Conservation (phyloP, 2,113 vertebrate genomes). For the Zapus hudsonius region DNA sequence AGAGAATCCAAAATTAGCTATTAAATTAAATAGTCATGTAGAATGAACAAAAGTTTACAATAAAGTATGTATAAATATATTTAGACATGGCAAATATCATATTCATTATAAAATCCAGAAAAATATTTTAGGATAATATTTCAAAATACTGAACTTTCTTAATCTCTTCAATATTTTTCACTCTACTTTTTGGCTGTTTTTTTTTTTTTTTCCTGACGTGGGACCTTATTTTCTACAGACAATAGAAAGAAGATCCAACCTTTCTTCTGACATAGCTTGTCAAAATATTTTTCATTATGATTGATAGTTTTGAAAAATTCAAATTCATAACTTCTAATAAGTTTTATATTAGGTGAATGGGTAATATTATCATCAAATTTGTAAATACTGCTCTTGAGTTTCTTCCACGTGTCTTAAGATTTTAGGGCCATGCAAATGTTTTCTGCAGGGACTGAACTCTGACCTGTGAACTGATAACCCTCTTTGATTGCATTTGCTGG, state of each 20-base stretch:
- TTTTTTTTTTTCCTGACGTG: neutral
- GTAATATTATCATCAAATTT: neutral
- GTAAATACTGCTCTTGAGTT: neutral
- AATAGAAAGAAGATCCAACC: constrained; percentile 11
- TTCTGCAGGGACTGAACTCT: neutral
- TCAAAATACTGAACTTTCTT: constrained; percentile 2
- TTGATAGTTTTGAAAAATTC: constrained; percentile 23
- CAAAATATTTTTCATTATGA: constrained; percentile 25
- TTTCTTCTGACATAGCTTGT: neutral
- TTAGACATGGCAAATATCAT: neutral
- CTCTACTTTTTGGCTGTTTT: neutral
- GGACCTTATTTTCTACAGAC: neutral
- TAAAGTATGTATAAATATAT: neutral
- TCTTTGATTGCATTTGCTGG: neutral
- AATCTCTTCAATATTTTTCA: neutral
- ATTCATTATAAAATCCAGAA: neutral
- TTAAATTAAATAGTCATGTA: constrained; percentile 27
- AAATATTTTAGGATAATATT: neutral
- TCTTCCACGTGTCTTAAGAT: neutral
- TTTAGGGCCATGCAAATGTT: neutral
- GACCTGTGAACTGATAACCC: neutral
- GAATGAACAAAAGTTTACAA: neutral
- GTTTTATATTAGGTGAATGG: neutral
- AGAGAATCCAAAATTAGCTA: constrained; percentile 3
- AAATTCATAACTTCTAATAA: neutral